Percentiles rank a stretch among this genome's conserved stretches.
phyloP scores from a whole-genome alignment of 2,113 vertebrate species.

The Blennius ocellaris region DNA sequence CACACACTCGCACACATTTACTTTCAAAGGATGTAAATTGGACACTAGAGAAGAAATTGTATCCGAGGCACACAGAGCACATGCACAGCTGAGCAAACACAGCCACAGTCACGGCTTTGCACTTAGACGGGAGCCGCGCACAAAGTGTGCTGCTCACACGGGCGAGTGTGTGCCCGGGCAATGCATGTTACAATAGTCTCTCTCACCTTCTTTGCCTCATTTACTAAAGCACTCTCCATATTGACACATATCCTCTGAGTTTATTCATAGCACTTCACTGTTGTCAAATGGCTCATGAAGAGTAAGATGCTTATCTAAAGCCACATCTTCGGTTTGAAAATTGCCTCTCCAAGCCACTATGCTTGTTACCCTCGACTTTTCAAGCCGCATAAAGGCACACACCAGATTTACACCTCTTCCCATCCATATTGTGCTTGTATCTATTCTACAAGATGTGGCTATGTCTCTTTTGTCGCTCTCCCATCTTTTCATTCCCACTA shows the following conservation, averaged over 20 bases:
- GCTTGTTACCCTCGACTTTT: slow-evolving; percentile 27
- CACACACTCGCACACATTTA: slow-evolving; percentile 20
- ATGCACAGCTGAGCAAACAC: slow-evolving; percentile 70
- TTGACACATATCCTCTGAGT: slow-evolving; percentile 29
- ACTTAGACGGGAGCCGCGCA: slow-evolving; percentile 17
- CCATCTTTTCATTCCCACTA: slow-evolving; percentile 1
- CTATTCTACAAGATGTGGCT: not conserved
- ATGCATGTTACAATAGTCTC: slow-evolving; percentile 31
- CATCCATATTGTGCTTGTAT: slow-evolving; percentile 4
- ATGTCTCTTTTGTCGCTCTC: not conserved
- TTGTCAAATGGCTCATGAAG: slow-evolving; percentile 51
- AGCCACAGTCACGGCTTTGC: slow-evolving; percentile 28
- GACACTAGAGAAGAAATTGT: slow-evolving; percentile 65
- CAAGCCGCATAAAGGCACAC: slow-evolving; percentile 16
- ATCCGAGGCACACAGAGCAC: slow-evolving; percentile 50
- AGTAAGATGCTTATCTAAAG: slow-evolving; percentile 47
- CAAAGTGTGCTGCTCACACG: slow-evolving; percentile 3
- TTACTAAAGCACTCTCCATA: slow-evolving; percentile 66
- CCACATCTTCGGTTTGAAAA: slow-evolving; percentile 41
- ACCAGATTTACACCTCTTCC: slow-evolving; percentile 32
- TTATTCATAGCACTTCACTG: slow-evolving; percentile 16
- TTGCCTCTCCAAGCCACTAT: slow-evolving; percentile 24
- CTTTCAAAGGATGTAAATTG: slow-evolving; percentile 49
- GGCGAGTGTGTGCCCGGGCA: not conserved
- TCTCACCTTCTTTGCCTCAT: slow-evolving; percentile 59